Evolutionary conservation across 2,113 vertebrate genomes (phyloP).

Genomic region (Scatophagus argus): DNA sequence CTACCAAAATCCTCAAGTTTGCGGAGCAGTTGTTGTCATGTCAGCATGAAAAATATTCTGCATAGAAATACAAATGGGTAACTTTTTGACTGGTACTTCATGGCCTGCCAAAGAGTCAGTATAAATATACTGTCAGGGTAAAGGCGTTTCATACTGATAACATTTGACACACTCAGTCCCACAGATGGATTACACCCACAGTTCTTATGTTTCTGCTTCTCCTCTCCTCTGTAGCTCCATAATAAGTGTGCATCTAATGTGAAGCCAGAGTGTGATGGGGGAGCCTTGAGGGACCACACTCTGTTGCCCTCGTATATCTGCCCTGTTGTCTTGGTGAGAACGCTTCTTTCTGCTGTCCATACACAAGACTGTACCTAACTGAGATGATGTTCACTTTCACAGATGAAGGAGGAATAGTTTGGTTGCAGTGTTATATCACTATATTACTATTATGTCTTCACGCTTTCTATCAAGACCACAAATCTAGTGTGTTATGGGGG

Average conservation of each 20-base stretch:
- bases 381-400: background rate
- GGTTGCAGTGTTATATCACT: background rate
- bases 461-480: too few species aligned
- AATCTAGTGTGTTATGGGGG: too few species aligned
- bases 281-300: conserved; percentile 93
- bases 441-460: too few species aligned
- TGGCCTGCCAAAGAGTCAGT: background rate
- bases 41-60: background rate
- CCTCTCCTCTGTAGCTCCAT: conserved; percentile 87
- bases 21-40: background rate
- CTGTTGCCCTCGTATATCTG: conserved; percentile 96
- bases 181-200: conserved; percentile 61
- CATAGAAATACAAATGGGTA: background rate
- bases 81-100: background rate
- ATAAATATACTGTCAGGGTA: background rate
- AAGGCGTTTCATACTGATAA: background rate
- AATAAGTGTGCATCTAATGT: conserved; percentile 97
- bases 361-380: too few species aligned
- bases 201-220: conserved; percentile 50
- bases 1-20: background rate
- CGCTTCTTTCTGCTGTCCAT: background rate
- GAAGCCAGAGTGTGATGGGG: conserved; percentile 96
- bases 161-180: conserved; percentile 3
- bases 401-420: background rate
- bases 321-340: conserved; percentile 93